phyloP scores from a whole-genome alignment of 2,888 invertebrate genomes.

The Drosophila percnosoma region DNA sequence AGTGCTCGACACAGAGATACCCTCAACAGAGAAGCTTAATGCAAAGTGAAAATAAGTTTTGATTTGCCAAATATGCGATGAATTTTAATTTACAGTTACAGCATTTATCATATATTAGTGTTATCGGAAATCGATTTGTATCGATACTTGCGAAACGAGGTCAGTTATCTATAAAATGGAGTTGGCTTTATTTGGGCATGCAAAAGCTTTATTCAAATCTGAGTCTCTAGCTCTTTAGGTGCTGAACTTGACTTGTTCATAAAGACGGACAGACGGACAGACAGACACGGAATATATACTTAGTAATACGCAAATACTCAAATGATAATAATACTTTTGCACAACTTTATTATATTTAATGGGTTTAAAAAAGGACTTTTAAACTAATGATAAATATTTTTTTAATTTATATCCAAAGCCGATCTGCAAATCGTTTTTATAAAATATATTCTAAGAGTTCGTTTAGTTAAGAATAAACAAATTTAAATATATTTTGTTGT shows the following conservation, averaged over 20 bases:
- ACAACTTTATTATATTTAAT: background rate
- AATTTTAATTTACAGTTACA: background rate
- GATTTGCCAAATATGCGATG: background rate
- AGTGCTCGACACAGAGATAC: background rate
- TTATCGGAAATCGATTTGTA: background rate
- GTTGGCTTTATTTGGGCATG: background rate
- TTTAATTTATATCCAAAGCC: background rate
- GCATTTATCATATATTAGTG: background rate
- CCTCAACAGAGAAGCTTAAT: background rate
- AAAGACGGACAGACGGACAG: too few species aligned
- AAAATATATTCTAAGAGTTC: background rate
- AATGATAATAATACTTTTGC: too few species aligned
- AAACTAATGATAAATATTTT: background rate
- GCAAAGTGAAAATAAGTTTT: background rate
- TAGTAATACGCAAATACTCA: too few species aligned
- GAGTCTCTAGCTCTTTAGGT: background rate
- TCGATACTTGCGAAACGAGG: background rate
- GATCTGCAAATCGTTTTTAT: too few species aligned
- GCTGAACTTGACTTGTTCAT: background rate
- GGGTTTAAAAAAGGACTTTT: too few species aligned
- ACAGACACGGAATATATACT: too few species aligned
- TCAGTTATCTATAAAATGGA: background rate
- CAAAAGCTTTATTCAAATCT: background rate
- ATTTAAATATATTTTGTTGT: fast-evolving
- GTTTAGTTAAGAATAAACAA: background rate